These are phyloP conservation scores for Chaunax sp. DNA, from an alignment of 2,797 vertebrate species.

Conservation along the genomic window DNA sequence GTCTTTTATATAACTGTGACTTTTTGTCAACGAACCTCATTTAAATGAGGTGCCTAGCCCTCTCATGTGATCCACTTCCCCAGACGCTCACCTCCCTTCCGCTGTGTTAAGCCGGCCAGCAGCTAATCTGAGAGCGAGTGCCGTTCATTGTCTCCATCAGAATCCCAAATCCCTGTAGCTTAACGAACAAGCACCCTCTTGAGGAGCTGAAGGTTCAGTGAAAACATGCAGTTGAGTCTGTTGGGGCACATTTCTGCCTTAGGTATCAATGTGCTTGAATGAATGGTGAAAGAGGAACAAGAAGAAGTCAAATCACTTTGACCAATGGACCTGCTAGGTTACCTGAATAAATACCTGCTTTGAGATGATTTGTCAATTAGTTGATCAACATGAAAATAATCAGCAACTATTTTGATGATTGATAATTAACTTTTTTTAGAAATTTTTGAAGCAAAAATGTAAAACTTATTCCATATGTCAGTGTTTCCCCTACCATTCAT, in stretches of 20 bases:
- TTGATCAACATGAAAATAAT: too few relatives aligned
- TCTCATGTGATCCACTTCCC: constrained; percentile 26
- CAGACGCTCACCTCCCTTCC: background rate
- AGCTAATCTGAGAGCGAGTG: constrained; percentile 39
- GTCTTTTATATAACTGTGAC: background rate
- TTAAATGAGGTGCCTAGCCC: constrained; percentile 29
- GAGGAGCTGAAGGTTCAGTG: constrained; percentile 13
- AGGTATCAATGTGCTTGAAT: too few relatives aligned
- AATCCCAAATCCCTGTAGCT: constrained; percentile 47
- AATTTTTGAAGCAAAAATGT: too few relatives aligned
- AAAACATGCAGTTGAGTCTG: constrained; percentile 14
- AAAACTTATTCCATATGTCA: too few relatives aligned
- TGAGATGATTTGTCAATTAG: too few relatives aligned
- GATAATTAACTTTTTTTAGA: too few relatives aligned
- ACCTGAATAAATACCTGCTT: background rate
- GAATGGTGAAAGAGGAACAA: too few relatives aligned
- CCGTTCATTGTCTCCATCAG: constrained; percentile 37
- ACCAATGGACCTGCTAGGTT: constrained; percentile 10
- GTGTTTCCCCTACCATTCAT: too few relatives aligned
- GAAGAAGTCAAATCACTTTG: background rate
- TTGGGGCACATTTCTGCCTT: too few relatives aligned
- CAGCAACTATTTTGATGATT: too few relatives aligned
- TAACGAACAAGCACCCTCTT: constrained; percentile 40
- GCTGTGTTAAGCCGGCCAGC: background rate
- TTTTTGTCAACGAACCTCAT: constrained; percentile 29